Percentiles rank a stretch among this genome's conserved stretches.
These are phyloP conservation scores for Charanyca ferruginea DNA, from an alignment of 2,888 invertebrate genomes.

Conservation along the genomic window DNA sequence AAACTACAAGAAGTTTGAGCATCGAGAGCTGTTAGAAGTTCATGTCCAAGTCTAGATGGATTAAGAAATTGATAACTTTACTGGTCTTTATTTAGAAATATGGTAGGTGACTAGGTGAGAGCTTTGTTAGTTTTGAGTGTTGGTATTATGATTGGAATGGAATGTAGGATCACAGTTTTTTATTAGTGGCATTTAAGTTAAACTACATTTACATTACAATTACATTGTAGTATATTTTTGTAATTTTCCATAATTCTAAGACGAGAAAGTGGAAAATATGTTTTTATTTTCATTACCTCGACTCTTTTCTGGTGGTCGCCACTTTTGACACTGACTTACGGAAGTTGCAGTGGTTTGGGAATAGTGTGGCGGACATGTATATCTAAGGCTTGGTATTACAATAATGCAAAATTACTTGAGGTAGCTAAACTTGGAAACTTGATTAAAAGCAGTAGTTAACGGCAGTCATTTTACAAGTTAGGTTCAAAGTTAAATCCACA, in stretches of 20 bases:
- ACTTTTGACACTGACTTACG: too few relatives aligned
- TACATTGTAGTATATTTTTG: too few relatives aligned
- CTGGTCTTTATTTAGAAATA: conserved; percentile 13
- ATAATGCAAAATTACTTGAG: not conserved
- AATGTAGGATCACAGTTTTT: too few relatives aligned
- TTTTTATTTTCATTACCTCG: too few relatives aligned
- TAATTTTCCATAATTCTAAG: too few relatives aligned
- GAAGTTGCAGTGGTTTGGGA: too few relatives aligned
- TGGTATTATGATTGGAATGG: too few relatives aligned
- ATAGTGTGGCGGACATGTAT: too few relatives aligned
- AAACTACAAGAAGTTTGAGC: conserved; percentile 41
- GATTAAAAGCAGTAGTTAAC: not conserved
- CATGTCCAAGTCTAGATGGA: conserved; percentile 7
- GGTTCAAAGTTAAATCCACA: conserved; percentile 16
- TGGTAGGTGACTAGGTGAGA: not conserved
- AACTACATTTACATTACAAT: too few relatives aligned
- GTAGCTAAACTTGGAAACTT: not conserved
- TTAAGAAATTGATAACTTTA: conserved; percentile 20
- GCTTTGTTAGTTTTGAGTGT: not conserved
- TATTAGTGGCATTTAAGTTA: too few relatives aligned
- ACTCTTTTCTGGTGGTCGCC: too few relatives aligned
- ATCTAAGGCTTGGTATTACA: not conserved
- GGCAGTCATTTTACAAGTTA: not conserved
- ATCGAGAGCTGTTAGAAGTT: conserved; percentile 20
- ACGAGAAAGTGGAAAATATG: too few relatives aligned